phyloP scores from a whole-genome alignment of 2,113 vertebrate genomes.

The Lepus timidus region DNA sequence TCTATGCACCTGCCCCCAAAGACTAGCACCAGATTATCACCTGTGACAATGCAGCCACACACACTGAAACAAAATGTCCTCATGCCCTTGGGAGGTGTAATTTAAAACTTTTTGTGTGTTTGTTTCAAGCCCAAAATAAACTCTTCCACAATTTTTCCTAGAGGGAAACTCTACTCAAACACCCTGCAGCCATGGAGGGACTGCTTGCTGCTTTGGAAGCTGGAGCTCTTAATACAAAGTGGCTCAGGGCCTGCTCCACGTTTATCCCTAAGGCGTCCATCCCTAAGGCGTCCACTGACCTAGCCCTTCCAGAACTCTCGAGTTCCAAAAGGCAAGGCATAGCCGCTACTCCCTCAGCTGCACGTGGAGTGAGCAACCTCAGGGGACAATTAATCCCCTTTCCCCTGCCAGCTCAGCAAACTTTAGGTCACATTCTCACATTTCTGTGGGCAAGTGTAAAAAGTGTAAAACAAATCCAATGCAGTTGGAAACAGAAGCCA shows the following conservation, averaged over 20 bases:
- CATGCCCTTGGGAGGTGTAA: not conserved
- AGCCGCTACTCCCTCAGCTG: not conserved
- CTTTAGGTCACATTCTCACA: rapidly evolving
- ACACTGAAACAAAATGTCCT: not conserved
- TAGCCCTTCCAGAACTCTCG: not conserved
- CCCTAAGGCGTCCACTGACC: not conserved
- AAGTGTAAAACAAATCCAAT: too few relatives aligned
- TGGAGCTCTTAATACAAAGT: rapidly evolving
- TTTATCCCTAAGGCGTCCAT: too few relatives aligned
- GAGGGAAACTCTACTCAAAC: not conserved
- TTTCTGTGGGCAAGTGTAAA: not conserved
- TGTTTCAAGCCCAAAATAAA: not conserved
- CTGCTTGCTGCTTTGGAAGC: not conserved
- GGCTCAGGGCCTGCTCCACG: rapidly evolving
- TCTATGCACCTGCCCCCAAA: not conserved
- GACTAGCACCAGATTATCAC: not conserved
- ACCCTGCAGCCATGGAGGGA: rapidly evolving
- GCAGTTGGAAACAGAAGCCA: not conserved
- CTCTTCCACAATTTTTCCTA: not conserved
- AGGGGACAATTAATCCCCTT: not conserved
- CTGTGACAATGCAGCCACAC: not conserved
- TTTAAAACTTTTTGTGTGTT: not conserved
- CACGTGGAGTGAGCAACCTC: not conserved
- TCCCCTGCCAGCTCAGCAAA: not conserved
- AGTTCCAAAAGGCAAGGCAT: not conserved